phyloP scores from a whole-genome alignment of 2,113 vertebrate genomes.

The Petroica traversi region DNA sequence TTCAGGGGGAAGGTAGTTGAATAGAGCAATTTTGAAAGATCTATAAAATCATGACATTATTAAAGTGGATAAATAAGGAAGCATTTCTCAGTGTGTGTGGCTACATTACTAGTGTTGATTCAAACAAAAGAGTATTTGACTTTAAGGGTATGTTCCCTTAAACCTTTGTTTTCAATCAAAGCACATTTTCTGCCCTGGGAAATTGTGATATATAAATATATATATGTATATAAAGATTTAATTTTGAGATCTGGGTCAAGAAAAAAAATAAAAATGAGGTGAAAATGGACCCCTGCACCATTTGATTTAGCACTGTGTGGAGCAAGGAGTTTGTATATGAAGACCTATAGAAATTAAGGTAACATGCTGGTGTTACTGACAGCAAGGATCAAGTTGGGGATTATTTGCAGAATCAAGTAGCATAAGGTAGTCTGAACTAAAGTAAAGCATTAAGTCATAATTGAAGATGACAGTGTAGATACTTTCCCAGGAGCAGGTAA shows the following conservation, averaged over 20 bases:
- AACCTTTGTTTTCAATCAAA: background rate
- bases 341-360: background rate
- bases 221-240: too few relatives aligned
- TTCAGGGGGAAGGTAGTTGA: fast-evolving
- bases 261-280: fast-evolving
- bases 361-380: fast-evolving
- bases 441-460: background rate
- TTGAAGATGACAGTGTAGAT: background rate
- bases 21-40: background rate
- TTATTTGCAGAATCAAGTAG: background rate
- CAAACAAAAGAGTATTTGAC: background rate
- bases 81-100: background rate
- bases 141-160: fast-evolving
- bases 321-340: background rate
- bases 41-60: background rate
- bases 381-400: background rate
- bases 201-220: too few relatives aligned
- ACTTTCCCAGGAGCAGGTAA: background rate
- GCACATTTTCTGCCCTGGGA: background rate
- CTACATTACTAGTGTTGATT: background rate
- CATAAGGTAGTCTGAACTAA: background rate
- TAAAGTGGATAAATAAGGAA: background rate
- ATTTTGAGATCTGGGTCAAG: background rate
- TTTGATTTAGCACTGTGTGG: background rate
- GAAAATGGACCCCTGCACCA: background rate